Evolutionary conservation across 2,113 vertebrate species (phyloP).

Genomic region (Myotis lucifugus): DNA sequence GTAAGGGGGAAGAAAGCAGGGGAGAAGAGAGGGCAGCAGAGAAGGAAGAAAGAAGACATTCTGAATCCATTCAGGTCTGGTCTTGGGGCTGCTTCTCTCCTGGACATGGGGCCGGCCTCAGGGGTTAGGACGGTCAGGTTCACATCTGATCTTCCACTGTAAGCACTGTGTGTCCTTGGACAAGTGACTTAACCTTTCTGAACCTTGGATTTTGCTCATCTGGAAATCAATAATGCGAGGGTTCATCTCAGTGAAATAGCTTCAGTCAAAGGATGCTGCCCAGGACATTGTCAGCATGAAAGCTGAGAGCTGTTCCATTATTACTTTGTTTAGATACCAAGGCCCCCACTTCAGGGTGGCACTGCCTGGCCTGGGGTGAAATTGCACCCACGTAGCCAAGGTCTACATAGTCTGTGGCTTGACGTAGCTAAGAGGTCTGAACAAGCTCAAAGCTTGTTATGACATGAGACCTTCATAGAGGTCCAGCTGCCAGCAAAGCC

Average conservation of each 20-base stretch:
- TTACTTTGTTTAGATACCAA: neutral
- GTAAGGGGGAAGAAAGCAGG: neutral
- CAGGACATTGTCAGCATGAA: neutral
- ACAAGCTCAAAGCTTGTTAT: neutral
- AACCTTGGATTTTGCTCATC: neutral
- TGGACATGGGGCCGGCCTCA: rapidly evolving
- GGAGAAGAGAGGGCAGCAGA: neutral
- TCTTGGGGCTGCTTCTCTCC: neutral
- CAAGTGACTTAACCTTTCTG: neutral
- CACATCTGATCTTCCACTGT: neutral
- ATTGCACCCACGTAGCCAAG: neutral
- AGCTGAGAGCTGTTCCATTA: neutral
- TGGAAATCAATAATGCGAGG: neutral
- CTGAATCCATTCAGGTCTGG: neutral
- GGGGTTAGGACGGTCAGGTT: neutral
- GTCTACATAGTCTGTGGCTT: neutral
- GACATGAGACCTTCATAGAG: neutral
- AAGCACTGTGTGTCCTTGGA: neutral
- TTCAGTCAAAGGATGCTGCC: neutral
- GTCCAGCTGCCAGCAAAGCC: neutral
- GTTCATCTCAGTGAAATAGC: neutral
- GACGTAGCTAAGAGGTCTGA: neutral
- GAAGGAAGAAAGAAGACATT: neutral
- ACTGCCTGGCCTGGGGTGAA: neutral
- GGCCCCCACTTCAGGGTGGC: neutral